A percentile compares a stretch with the other conserved stretches of the same genome.
Evolutionary conservation across 92 coral and sea anemone genomes (phyloP).

Genomic region (Plumapathes pennacea): DNA sequence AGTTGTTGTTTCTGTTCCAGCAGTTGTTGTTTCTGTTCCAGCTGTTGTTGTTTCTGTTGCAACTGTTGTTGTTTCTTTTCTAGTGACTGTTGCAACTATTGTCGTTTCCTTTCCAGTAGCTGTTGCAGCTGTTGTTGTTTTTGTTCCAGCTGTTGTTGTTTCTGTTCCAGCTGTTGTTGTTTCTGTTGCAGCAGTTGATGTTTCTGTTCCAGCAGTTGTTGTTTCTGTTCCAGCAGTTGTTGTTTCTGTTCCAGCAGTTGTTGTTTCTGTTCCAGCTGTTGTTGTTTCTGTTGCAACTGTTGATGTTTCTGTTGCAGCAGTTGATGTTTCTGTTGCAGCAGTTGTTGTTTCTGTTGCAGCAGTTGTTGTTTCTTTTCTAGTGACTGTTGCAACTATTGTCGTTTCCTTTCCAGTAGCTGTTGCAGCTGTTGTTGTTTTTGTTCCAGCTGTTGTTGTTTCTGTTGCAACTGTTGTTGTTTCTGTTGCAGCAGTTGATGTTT

Average conservation of each 20-base stretch:
- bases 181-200: neutral
- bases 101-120: neutral
- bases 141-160: neutral
- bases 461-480: neutral
- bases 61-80: neutral
- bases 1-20: neutral
- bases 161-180: neutral
- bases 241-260: slow-evolving; percentile 1
- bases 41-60: neutral
- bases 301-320: neutral
- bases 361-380: neutral
- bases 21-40: neutral
- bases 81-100: neutral
- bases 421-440: neutral
- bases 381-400: neutral
- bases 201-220: neutral
- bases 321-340: neutral
- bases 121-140: too few species aligned
- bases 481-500: neutral
- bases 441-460: neutral
- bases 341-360: neutral
- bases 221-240: neutral
- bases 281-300: neutral
- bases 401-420: neutral
- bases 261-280: neutral